Conservation (phyloP, 1,140 invertebrate genomes). For the Bombus cullumanus region DNA sequence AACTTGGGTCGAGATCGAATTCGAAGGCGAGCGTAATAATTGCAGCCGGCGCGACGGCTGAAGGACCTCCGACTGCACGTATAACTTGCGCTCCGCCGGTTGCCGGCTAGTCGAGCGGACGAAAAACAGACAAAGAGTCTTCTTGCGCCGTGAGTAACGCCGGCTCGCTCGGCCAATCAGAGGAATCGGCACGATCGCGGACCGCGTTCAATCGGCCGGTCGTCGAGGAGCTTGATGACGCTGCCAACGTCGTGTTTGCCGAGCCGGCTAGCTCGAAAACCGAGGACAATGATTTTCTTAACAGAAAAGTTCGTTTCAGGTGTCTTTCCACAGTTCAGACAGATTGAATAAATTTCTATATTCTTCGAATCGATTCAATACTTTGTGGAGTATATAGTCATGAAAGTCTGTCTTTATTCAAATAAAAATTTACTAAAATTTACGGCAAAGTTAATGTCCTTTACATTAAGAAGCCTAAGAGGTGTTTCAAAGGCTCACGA, state of each 20-base stretch:
- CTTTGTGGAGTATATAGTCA: too few species aligned
- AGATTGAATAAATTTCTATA: too few species aligned
- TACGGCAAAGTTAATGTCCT: too few species aligned
- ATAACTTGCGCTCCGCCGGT: slow-evolving; percentile 56
- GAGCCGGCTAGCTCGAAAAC: slow-evolving; percentile 33
- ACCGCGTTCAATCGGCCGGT: slow-evolving; percentile 61
- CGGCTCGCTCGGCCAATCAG: slow-evolving; percentile 66
- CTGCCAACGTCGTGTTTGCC: slow-evolving; percentile 44
- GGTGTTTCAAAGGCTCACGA: too few species aligned
- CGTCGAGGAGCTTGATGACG: slow-evolving; percentile 52
- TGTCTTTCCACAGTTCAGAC: neutral
- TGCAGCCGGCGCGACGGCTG: slow-evolving; percentile 64
- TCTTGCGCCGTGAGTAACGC: slow-evolving; percentile 63
- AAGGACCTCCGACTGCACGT: slow-evolving; percentile 68
- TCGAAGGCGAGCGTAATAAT: slow-evolving; percentile 63
- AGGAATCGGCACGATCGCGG: slow-evolving; percentile 67
- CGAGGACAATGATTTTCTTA: slow-evolving; percentile 2
- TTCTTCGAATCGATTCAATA: too few species aligned
- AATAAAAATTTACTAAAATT: neutral
- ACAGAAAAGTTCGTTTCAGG: neutral
- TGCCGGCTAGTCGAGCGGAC: slow-evolving; percentile 60
- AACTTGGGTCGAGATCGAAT: slow-evolving; percentile 43
- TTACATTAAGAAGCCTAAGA: too few species aligned
- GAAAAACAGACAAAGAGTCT: slow-evolving; percentile 72
- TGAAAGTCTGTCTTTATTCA: neutral